Evolutionary conservation across 2,113 vertebrate genomes (phyloP).

Genomic region (Probosciger aterrimus): DNA sequence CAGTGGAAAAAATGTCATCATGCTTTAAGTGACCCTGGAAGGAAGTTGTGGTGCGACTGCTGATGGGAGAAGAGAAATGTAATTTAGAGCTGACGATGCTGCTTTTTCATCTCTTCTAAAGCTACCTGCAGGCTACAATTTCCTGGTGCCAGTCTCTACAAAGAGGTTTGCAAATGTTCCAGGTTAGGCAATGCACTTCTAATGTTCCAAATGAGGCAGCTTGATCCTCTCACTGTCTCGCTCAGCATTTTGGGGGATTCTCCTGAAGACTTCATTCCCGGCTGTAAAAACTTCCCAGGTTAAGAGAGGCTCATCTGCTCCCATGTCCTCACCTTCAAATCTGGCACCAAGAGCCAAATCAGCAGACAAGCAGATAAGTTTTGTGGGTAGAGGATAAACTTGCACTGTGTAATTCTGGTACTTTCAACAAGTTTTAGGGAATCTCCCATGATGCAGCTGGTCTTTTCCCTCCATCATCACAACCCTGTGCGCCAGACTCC

Average conservation of each 20-base stretch:
- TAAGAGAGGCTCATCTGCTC: not conserved
- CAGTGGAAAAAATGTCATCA: not conserved
- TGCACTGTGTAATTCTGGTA: not conserved
- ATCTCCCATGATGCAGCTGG: not conserved
- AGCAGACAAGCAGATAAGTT: not conserved
- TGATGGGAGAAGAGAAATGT: not conserved
- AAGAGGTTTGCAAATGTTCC: not conserved
- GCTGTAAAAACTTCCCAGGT: not conserved
- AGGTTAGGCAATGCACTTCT: not conserved
- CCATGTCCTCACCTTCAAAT: not conserved
- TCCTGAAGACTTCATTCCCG: not conserved
- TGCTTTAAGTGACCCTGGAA: not conserved
- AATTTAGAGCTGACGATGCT: not conserved
- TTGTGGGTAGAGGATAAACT: not conserved
- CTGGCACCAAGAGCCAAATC: not conserved
- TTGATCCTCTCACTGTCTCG: not conserved
- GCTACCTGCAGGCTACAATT: conserved; percentile 4
- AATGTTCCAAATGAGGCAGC: not conserved
- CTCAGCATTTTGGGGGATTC: conserved; percentile 11
- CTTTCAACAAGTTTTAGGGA: not conserved
- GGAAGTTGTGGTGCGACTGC: not conserved
- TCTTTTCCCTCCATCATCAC: not conserved
- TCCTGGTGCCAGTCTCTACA: not conserved
- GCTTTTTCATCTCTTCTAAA: not conserved
- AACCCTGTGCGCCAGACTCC: not conserved